Base-by-base conservation (phyloP, 2,888 invertebrate species). In the Drosophila stalkeri region DNA sequence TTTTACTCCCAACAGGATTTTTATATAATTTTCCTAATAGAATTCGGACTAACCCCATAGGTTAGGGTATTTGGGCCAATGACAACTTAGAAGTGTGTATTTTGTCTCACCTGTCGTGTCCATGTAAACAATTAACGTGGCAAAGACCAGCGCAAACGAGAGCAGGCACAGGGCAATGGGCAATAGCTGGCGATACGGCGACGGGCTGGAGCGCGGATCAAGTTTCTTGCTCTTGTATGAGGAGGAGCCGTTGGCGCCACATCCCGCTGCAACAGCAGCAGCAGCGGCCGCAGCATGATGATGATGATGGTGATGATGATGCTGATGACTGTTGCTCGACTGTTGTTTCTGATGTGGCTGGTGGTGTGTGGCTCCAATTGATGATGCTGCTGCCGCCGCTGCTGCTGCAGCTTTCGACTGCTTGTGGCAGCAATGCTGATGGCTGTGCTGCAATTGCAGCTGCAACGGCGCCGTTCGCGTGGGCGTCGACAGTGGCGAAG, bases 61-160 rank as follows among this genome's bases (percentile, higher is more conserved):
- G 18, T 41, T 7, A 61, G 47, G 7, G 18, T 43, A 51, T 18
- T 11, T 23, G 4, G 8, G 7, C 31, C 52, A 16, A 44, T n/a
- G 49, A 23, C 44, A 14, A 43, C 35, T 35, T 54, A 16, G 49
- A 44, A 16, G 31, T 51, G 49, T 51, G 49, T 3, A 41, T 49
- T 18, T 57, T 41, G 33, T 65, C 92, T 94, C 93, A 96, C 96
- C 96, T 93, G 95, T 96, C 83, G 96, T 96, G 92, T 97, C 96
- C 95, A 96, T 96, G 92, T 96, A 97, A 80, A 97, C 95, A 51
- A 97, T 94, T 78, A 97, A 94, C 90, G 96, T 94, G 14, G 96
- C 96, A 95, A 97, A 96, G 37, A 96, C 97, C 37, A 96, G 96
- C 68, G 96, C 96, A 93, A 97, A 97, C 12, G 96, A 96, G 73